Evolutionary conservation across 2,113 vertebrate species (phyloP), one percentile per base, ranked within the genome.

Genomic region (Caracal caracal): DNA sequence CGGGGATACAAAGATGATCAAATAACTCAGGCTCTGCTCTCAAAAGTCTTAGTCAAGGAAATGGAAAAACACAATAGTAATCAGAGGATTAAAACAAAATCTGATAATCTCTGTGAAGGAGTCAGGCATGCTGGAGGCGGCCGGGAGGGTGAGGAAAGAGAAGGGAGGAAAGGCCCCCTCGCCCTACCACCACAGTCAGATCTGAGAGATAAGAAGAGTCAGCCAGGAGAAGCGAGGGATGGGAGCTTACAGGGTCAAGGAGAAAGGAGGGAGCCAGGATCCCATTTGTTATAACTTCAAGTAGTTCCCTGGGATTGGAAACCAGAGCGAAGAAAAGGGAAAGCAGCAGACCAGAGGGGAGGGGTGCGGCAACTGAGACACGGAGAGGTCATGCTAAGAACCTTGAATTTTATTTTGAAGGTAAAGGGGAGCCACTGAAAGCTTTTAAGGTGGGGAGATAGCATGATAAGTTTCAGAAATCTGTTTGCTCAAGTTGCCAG

Each of bases 311-410:
- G 43, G 28, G 11, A 13, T 10, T 40, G 33, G 63, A 26, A 19
- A 10, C 19, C 47, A 47, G 47, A 43, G 43, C 1, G 4, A 28
- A 11, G 17, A 19, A 5, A 11, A 3, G 28, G 19, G 43, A 47
- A 26, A 17, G 82, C 28, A 4, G 51, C 22, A 22, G 30, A 22
- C 28, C 3, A 30, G 30, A n/a, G 13, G 9, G 76, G 33, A 63
- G 6, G 43, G 37, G 19, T 7, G 13, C 0, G 0, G 6, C 20
- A 10, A 20, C 10, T 9, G 3, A 3, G 0, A 10, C 73, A 8
- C 47, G 11, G 20, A 1, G 0, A 10, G 6, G 3, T 3, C 13
- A 3, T 2, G 65, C 49, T 33, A 1, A 90, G 83, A 75, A 51
- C 4, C 6, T 35, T 1, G 49, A 16, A 10, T 11, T 70, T 30